Evolutionary conservation across 1,140 invertebrate species (phyloP), one percentile per base, ranked within the genome.

Genomic region (Myzus persicae): DNA sequence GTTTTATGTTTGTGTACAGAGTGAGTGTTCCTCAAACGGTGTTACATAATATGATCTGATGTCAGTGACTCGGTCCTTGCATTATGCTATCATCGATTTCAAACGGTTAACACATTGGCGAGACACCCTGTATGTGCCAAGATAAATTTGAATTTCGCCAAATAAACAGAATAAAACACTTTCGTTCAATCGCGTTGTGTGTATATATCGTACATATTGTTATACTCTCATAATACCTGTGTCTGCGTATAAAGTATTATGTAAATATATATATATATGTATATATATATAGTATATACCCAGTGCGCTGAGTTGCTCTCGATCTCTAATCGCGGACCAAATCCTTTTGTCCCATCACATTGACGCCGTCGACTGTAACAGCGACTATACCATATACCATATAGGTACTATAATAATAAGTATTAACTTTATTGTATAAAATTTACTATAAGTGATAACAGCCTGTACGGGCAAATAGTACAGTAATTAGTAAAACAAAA

Each of bases 71-170:
- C 59, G 59, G 59, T 76, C 11, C 36, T 76, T 76, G 14, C 59
- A n/a, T 76, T n/a, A n/a, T n/a, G n/a, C 59, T 20, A n/a, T 76
- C 36, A 76, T 76, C 59, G 59, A 76, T 76, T n/a, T 76, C 18
- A 76, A n/a, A 76, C 59, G 59, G 59, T 76, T 6, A 76, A 76
- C 59, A 22, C 20, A 76, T n/a, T 76, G 1, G 11, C n/a, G 59
- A 5, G 5, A 76, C 59, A 76, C 59, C 14, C 59, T 76, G 59
- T 76, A 76, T 54, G 24, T 67, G 26, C 31, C 59, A 42, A 84
- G 42, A 84, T 84, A 40, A 42, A 85, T 44, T 42, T 40, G 82
- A 85, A 85, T 85, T 85, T 85, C 38, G 42, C 14, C 84, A 85
- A 85, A 85, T 44, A 85, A 85, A 82, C 31, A 76, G n/a, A 76